phyloP scores from a whole-genome alignment of 2,888 invertebrate species.

The Hyles lineata region DNA sequence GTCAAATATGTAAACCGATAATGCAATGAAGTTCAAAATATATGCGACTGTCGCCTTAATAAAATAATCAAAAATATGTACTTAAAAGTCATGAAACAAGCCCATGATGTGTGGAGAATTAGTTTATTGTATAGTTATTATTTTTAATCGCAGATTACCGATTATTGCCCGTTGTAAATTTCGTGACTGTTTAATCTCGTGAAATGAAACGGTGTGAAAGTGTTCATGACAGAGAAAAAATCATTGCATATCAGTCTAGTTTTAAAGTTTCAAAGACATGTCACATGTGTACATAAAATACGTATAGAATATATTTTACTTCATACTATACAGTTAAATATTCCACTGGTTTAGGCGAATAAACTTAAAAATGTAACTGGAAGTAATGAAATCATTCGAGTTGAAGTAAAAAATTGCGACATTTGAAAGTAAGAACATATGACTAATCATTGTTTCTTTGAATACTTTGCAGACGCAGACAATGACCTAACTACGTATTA shows the following conservation, averaged over 20 bases:
- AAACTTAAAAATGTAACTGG: neutral
- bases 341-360: neutral
- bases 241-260: neutral
- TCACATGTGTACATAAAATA: too few relatives aligned
- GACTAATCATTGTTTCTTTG: slow-evolving; percentile 1
- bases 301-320: too few relatives aligned
- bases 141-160: neutral
- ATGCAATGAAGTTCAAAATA: too few relatives aligned
- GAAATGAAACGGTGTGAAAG: neutral
- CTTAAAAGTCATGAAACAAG: neutral
- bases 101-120: neutral
- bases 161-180: slow-evolving; percentile 1
- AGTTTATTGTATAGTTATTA: neutral
- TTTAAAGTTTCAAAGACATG: too few relatives aligned
- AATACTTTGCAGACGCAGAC: slow-evolving; percentile 8
- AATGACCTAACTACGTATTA: slow-evolving; percentile 13
- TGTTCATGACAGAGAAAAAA: neutral
- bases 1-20: too few relatives aligned
- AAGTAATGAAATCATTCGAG: neutral
- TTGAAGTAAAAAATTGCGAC: neutral
- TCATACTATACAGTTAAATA: too few relatives aligned
- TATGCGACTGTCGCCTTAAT: too few relatives aligned
- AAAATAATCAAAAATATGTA: too few relatives aligned
- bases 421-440: slow-evolving; percentile 15
- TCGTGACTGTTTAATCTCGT: neutral